Evolutionary conservation across 2,888 invertebrate species (phyloP), one percentile per base, ranked within the genome.

Genomic region (Petrolisthes manimaculis): DNA sequence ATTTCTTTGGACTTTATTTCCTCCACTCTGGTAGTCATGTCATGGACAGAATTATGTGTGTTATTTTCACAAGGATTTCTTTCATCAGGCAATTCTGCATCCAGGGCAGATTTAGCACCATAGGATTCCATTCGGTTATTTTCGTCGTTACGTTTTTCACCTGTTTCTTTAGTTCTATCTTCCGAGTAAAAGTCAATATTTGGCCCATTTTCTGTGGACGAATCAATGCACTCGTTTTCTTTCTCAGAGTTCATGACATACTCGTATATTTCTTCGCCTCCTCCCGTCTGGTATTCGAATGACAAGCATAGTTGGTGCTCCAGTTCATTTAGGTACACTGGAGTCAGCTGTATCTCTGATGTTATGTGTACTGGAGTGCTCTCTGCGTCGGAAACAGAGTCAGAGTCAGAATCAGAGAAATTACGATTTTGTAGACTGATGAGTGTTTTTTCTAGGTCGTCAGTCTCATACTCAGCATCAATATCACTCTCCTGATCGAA

Each of bases 371-470:
- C n/a, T 18, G 71, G 71, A 71, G 71, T 71, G 21, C 18, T 71
- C 71, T 71, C n/a, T 14, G 21, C 6, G 21, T 71, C 71, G 14
- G 21, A n/a, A 12, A 24, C 71, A 21, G 55, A 14, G 8, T 0
- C 12, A 24, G 74, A 74, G 5, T 83, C 83, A 83, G 18, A 9
- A 54, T 83, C 83, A 1, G 71, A 71, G 67, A 51, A 75, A n/a
- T 84, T 67, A 8, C 21, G 14, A n/a, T 79, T 69, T 9, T 67
- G 69, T 9, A 67, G n/a, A 53, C 53, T 78, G 14, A 18, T 61
- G 5, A 79, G 69, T n/a, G 37, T 84, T 0, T 53, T n/a, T 37
- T 79, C 79, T 53, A 84, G 21, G 21, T 84, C 84, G n/a, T 84
- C 78, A 9, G 8, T 14, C 0, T 79, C 24, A 37, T 5, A 14